Evolutionary conservation across 2,888 invertebrate species (phyloP), one percentile per base, ranked within the genome.

Genomic region (Amaurobius ferox): DNA sequence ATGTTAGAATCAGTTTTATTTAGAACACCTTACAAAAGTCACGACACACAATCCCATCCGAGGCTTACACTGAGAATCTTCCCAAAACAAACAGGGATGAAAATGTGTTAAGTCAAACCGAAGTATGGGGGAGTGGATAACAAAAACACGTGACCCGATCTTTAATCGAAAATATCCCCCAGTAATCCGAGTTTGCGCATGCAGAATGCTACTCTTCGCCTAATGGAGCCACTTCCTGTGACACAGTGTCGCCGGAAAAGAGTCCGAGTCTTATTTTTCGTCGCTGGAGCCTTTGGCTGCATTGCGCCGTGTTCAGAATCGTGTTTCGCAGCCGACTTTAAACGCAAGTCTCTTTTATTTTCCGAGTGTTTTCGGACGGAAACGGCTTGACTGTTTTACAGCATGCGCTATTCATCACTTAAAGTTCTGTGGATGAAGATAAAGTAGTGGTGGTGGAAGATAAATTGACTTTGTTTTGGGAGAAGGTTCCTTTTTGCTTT

Each of bases 191-290:
- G 44, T 55, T 86, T 86, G 79, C 79, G 79, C 79, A 79, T 86
- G 86, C 79, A 79, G 86, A 86, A 86, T 83, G 87, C 73, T 55
- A 55, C 61, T 61, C 70, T 71, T 68, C 77, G 71, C 87, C 88
- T 88, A 88, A 88, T 88, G 88, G 88, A 88, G 80, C 86, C 44
- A 79, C 86, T 88, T 88, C 88, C 88, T 88, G 88, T 76, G 76
- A 86, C 86, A 86, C 79, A 86, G 71, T 70, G 76, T 79, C 79
- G 44, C 64, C 86, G 86, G 86, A 86, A 76, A 89, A 35, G 67
- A 40, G 73, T 66, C 85, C 77, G 68, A 55, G 55, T 55, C 44
- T 16, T n/a, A 3, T 55, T 55, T 79, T 76, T 79, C 66, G 78
- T 68, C 85, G 78, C 67, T 86, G 73, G 9, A 66, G 77, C 66